Conservation (phyloP, 2,888 invertebrate genomes). For the Stenodera caucasica region DNA sequence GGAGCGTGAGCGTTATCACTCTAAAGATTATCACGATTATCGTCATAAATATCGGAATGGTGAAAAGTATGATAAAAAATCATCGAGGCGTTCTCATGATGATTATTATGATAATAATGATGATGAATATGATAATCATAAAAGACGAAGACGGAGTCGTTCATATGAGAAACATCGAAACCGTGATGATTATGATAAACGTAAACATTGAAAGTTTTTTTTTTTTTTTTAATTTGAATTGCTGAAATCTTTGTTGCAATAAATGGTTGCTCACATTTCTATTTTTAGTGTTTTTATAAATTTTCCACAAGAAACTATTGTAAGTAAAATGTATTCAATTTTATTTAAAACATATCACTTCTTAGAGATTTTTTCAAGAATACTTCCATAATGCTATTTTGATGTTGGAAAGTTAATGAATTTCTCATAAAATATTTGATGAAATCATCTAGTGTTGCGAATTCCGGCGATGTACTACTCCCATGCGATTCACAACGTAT, state of each 20-base stretch:
- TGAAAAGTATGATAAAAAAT: slow-evolving; percentile 4
- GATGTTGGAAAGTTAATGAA: slow-evolving; percentile 28
- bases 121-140: slow-evolving; percentile 8
- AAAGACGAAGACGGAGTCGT: slow-evolving; percentile 10
- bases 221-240: background rate
- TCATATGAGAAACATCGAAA: slow-evolving; percentile 6
- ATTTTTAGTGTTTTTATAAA: background rate
- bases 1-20: background rate
- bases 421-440: slow-evolving; percentile 32
- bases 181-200: slow-evolving; percentile 8
- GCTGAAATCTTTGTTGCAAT: background rate
- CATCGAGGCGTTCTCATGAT: background rate
- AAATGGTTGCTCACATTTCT: slow-evolving; percentile 1
- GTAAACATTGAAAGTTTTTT: background rate
- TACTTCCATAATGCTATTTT: slow-evolving; percentile 23
- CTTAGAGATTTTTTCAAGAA: slow-evolving; percentile 30
- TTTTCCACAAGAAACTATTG: background rate
- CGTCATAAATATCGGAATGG: background rate
- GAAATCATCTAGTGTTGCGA: slow-evolving; percentile 32
- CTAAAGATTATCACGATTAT: background rate
- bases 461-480: slow-evolving; percentile 30
- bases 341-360: slow-evolving; percentile 23
- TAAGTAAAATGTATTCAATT: background rate
- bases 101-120: background rate
- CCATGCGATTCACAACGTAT: slow-evolving; percentile 29